Conservation (phyloP, 2,888 invertebrate genomes). For the Chaetogeoica ovagalla region DNA sequence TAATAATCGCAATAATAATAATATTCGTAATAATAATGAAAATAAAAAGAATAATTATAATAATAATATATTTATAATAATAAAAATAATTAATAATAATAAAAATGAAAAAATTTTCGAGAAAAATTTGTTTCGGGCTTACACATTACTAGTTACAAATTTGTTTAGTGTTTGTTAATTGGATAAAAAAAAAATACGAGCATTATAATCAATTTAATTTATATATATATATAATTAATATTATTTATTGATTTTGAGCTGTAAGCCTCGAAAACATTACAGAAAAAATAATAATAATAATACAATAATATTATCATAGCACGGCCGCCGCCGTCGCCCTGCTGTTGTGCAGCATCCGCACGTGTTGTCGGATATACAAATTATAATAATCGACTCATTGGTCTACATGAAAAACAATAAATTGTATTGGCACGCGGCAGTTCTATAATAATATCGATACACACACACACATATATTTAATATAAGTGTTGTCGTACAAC, state of each 20-base stretch:
- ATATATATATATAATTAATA: no score
- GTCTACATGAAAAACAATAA: constrained; percentile 22
- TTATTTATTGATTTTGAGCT: constrained; percentile 23
- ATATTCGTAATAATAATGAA: constrained; percentile 18
- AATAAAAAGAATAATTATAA: constrained; percentile 31
- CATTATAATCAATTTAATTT: not conserved
- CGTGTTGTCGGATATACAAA: constrained; percentile 2
- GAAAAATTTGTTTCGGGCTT: constrained; percentile 23
- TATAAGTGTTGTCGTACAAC: constrained; percentile 14
- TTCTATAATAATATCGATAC: not conserved
- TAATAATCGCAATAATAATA: constrained; percentile 33
- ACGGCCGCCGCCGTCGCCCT: constrained; percentile 2
- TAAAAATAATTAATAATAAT: constrained; percentile 25
- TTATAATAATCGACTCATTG: constrained; percentile 13
- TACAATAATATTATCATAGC: constrained; percentile 22
- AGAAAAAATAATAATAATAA: not conserved
- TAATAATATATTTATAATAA: constrained; percentile 22
- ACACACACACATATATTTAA: not conserved
- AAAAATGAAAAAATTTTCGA: constrained; percentile 26
- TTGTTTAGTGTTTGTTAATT: no score
- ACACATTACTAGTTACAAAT: no score
- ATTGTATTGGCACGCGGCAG: not conserved
- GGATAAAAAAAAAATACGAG: not conserved
- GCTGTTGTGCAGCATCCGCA: no score
- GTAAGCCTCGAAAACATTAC: constrained; percentile 38